A percentile compares a stretch with the other conserved stretches of the same genome.
These are phyloP conservation scores for Fistularia commersonii DNA, from an alignment of 2,797 vertebrate species.

Conservation along the genomic window DNA sequence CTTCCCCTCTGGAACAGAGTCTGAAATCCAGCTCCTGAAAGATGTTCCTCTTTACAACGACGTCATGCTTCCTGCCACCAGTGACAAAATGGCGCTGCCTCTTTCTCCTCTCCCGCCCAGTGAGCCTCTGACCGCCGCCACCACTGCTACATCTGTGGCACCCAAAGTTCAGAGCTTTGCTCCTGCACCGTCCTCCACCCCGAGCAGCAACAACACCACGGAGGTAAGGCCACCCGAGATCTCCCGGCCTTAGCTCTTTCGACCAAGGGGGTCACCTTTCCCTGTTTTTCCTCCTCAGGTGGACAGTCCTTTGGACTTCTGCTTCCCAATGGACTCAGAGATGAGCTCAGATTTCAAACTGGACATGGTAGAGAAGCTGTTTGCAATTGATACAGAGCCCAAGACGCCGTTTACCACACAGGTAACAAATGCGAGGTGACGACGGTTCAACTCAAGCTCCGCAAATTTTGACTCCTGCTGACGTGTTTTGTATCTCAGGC, in stretches of 20 bases:
- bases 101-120: constrained; percentile 83
- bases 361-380: constrained; percentile 94
- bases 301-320: constrained; percentile 81
- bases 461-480: no score
- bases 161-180: constrained; percentile 75
- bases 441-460: not conserved
- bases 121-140: constrained; percentile 77
- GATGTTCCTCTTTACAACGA: constrained; percentile 94
- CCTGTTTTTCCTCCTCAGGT: constrained; percentile 68
- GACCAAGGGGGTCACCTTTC: not conserved
- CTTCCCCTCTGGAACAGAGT: constrained; percentile 73
- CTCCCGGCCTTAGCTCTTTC: not conserved
- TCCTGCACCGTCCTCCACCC: constrained; percentile 70
- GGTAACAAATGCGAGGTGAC: constrained; percentile 68
- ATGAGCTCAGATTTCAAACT: constrained; percentile 92
- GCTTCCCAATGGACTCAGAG: constrained; percentile 88
- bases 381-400: constrained; percentile 92
- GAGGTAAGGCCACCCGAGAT: constrained; percentile 70
- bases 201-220: constrained; percentile 73
- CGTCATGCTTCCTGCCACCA: constrained; percentile 92
- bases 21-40: constrained; percentile 81
- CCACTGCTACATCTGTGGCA: constrained; percentile 71
- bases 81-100: constrained; percentile 79
- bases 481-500: constrained; percentile 58
- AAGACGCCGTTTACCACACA: constrained; percentile 88